Conservation (phyloP, 2,797 vertebrate species). For the Esox lucius region DNA sequence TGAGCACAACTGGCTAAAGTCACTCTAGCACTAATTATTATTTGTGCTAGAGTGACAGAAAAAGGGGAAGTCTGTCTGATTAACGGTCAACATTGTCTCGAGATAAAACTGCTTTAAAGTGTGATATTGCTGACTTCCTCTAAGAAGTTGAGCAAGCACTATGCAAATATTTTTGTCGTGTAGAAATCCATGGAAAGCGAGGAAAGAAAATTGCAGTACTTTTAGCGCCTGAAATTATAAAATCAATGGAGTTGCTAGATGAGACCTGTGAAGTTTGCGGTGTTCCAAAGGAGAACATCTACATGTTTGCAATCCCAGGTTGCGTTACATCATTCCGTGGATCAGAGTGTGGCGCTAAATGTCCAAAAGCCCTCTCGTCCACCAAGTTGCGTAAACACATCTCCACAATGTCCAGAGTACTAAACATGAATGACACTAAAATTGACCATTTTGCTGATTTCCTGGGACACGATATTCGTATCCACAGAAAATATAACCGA, state of each 20-base stretch:
- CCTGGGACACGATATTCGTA: slow-evolving; percentile 7
- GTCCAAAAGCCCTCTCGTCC: slow-evolving; percentile 7
- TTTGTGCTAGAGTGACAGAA: slow-evolving; percentile 20
- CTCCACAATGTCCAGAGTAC: slow-evolving; percentile 9
- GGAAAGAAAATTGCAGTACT: slow-evolving; percentile 7
- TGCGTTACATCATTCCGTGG: not conserved
- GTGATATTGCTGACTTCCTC: not conserved
- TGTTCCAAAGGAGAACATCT: not conserved
- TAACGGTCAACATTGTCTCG: not conserved
- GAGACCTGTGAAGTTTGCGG: slow-evolving; percentile 6
- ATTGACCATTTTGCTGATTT: slow-evolving; percentile 11
- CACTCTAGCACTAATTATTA: slow-evolving; percentile 11
- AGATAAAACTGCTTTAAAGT: slow-evolving; percentile 5
- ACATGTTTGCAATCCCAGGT: slow-evolving; percentile 7
- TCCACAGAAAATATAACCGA: slow-evolving; percentile 7
- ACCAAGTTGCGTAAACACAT: slow-evolving; percentile 1
- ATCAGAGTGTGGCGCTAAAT: slow-evolving; percentile 11
- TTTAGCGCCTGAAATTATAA: slow-evolving; percentile 1
- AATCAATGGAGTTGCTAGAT: slow-evolving; percentile 12
- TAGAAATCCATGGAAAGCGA: slow-evolving; percentile 14
- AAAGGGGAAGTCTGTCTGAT: slow-evolving; percentile 2
- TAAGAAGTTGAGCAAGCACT: slow-evolving; percentile 2
- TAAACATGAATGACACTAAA: slow-evolving; percentile 11
- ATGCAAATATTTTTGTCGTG: slow-evolving; percentile 1
- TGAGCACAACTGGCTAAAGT: slow-evolving; percentile 9